Percentiles rank a stretch among this genome's conserved stretches.
Evolutionary conservation across 2,113 vertebrate species (phyloP).

Genomic region (Echinops telfairi): DNA sequence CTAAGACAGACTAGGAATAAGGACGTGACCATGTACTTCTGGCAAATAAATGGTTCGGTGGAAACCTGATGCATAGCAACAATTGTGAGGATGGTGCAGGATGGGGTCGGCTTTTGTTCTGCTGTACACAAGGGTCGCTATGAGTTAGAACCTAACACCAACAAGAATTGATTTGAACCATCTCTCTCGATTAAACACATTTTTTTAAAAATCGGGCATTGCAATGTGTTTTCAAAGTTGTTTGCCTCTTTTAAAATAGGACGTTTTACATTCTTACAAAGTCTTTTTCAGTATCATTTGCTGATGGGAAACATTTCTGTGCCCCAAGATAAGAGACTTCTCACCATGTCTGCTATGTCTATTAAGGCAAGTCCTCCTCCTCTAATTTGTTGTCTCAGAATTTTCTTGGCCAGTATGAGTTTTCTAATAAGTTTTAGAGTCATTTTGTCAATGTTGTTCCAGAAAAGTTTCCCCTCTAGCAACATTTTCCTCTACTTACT

Average conservation of each 20-base stretch:
- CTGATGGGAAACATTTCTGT: not conserved
- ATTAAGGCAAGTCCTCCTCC: not conserved
- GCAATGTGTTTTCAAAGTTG: not conserved
- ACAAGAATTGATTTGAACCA: not conserved
- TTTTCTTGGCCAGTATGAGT: not conserved
- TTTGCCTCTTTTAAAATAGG: slow-evolving; percentile 24
- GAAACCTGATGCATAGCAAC: not conserved
- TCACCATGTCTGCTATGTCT: not conserved
- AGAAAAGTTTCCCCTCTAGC: not conserved
- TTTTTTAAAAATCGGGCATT: not conserved
- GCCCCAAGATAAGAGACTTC: not conserved
- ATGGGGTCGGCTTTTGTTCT: not conserved
- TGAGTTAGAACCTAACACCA: not conserved
- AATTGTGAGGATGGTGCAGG: not conserved
- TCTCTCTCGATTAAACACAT: slow-evolving; percentile 3
- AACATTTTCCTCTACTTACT: slow-evolving; percentile 21
- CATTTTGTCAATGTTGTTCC: slow-evolving; percentile 13
- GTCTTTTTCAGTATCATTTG: not conserved
- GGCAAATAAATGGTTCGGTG: not conserved
- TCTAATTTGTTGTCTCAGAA: slow-evolving; percentile 26
- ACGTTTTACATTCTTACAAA: not conserved
- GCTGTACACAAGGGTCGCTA: not conserved
- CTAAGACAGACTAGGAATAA: not conserved
- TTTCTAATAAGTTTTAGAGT: slow-evolving; percentile 20
- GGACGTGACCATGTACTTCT: not conserved